phyloP scores from a whole-genome alignment of 2,888 invertebrate species.

The Catotricha subobsoleta region DNA sequence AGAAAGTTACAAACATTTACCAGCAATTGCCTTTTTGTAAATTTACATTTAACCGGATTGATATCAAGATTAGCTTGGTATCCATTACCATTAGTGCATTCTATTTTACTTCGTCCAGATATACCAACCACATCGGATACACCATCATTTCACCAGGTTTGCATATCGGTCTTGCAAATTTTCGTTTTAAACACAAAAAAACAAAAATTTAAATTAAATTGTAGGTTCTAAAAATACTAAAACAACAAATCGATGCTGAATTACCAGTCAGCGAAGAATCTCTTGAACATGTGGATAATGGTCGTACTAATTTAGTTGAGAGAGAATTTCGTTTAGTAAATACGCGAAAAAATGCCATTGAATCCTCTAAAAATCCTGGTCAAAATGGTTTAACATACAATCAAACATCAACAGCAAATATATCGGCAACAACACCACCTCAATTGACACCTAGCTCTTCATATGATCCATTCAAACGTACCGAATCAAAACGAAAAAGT shows the following conservation, averaged over 20 bases:
- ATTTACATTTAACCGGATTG: constrained; percentile 73
- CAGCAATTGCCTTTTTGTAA: constrained; percentile 66
- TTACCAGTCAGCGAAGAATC: constrained; percentile 36
- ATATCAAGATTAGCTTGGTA: constrained; percentile 72
- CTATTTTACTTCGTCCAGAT: constrained; percentile 71
- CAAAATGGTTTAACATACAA: constrained; percentile 15
- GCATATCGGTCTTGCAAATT: neutral
- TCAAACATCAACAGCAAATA: constrained; percentile 22
- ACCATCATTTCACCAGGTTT: constrained; percentile 77
- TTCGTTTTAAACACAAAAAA: neutral
- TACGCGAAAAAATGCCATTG: constrained; percentile 41
- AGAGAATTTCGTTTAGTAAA: constrained; percentile 61
- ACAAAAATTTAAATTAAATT: neutral
- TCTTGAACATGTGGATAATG: constrained; percentile 51
- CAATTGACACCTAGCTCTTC: constrained; percentile 26
- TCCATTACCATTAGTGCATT: constrained; percentile 74
- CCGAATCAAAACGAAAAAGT: constrained; percentile 55
- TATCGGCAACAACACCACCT: constrained; percentile 24
- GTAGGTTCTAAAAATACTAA: constrained; percentile 57
- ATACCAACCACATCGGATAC: constrained; percentile 77
- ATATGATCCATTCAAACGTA: constrained; percentile 39
- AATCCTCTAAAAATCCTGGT: constrained; percentile 20
- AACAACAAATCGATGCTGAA: constrained; percentile 72
- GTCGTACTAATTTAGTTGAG: constrained; percentile 58
- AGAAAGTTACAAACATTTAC: constrained; percentile 68